phyloP scores from a whole-genome alignment of 1,140 invertebrate genomes.

The Aradophagus sp. region DNA sequence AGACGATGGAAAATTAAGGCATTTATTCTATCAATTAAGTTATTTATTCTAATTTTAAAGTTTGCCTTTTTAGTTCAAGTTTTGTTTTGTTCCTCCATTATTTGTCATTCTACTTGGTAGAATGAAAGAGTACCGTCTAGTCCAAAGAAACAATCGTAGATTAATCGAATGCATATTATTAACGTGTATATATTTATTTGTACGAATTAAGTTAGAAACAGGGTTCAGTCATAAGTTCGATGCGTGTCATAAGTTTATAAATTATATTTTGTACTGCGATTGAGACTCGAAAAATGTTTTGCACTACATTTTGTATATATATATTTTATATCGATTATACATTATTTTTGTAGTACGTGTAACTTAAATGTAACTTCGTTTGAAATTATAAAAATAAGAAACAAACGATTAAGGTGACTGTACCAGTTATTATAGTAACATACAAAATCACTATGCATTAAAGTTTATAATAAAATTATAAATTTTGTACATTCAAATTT shows the following conservation, averaged over 20 bases:
- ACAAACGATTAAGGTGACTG: too few relatives aligned
- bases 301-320: slow-evolving; percentile 15
- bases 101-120: slow-evolving; percentile 61
- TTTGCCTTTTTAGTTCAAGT: slow-evolving; percentile 54
- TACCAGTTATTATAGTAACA: too few relatives aligned
- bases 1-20: too few relatives aligned
- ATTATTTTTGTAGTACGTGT: slow-evolving; percentile 43
- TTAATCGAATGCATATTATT: slow-evolving; percentile 18
- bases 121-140: slow-evolving; percentile 70
- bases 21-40: too few relatives aligned
- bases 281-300: neutral
- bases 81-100: slow-evolving; percentile 63
- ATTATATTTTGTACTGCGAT: slow-evolving; percentile 17
- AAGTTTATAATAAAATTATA: too few relatives aligned
- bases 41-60: slow-evolving; percentile 21
- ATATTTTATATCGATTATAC: slow-evolving; percentile 18
- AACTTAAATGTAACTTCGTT: too few relatives aligned
- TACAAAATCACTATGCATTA: too few relatives aligned
- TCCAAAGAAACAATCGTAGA: slow-evolving; percentile 61
- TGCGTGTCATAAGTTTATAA: slow-evolving; percentile 15
- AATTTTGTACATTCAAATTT: too few relatives aligned
- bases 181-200: slow-evolving; percentile 32
- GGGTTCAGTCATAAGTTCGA: slow-evolving; percentile 33
- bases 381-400: too few relatives aligned
- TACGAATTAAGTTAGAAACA: slow-evolving; percentile 32